These are phyloP conservation scores for Oreochromis aureus DNA, from an alignment of 2,113 vertebrate species.

Conservation along the genomic window DNA sequence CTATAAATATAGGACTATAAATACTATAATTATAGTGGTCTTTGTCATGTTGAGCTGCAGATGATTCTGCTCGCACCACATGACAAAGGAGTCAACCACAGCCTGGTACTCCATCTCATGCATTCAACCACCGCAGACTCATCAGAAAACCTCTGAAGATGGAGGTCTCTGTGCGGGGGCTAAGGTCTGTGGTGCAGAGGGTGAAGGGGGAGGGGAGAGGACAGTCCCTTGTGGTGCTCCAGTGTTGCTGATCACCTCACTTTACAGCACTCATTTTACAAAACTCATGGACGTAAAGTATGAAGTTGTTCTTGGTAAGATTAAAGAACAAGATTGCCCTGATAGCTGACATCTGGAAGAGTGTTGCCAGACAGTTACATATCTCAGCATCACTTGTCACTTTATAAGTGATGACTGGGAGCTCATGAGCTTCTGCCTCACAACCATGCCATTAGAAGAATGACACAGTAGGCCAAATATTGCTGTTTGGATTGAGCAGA, in stretches of 20 bases:
- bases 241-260: background rate
- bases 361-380: background rate
- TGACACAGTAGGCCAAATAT: background rate
- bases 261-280: background rate
- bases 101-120: too few species aligned
- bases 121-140: too few species aligned
- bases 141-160: too few species aligned
- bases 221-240: accelerated
- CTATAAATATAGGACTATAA: too few species aligned
- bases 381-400: background rate
- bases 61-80: too few species aligned
- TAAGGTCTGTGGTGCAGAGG: too few species aligned
- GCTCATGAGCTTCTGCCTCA: background rate
- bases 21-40: too few species aligned
- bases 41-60: too few species aligned
- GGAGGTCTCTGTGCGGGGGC: too few species aligned
- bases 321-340: background rate
- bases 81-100: too few species aligned
- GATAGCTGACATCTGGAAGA: background rate
- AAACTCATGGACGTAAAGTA: accelerated
- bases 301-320: background rate
- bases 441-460: background rate
- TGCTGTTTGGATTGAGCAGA: background rate
- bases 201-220: background rate
- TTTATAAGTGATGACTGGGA: background rate